Percentiles rank a stretch among this genome's conserved stretches.
Evolutionary conservation across 92 coral and sea anemone species (phyloP).

Genomic region (Galaxea fascicularis): DNA sequence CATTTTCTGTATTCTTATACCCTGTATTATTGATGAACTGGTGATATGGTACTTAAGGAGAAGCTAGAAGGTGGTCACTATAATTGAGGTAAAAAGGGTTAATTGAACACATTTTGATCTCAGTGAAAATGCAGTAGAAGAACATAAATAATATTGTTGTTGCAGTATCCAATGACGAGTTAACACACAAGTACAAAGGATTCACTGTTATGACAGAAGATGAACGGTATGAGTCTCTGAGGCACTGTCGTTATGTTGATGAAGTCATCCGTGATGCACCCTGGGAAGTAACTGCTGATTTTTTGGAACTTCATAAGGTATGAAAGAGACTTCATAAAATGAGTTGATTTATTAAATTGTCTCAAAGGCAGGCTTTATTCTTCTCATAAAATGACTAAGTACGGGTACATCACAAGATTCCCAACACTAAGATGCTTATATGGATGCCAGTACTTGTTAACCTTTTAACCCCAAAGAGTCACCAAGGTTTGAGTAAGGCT

Average conservation of each 20-base stretch:
- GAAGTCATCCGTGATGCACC: conserved; percentile 97
- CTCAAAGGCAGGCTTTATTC: no score
- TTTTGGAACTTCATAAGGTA: conserved; percentile 89
- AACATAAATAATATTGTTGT: neutral
- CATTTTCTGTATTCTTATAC: no score
- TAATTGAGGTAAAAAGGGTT: no score
- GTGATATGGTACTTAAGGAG: no score
- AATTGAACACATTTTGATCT: neutral
- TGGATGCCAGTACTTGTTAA: no score
- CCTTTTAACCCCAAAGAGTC: no score
- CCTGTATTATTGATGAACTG: no score
- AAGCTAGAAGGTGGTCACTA: no score
- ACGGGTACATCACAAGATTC: neutral
- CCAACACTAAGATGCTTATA: neutral
- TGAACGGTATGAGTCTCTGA: conserved; percentile 89
- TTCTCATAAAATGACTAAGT: neutral
- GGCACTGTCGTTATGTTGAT: conserved; percentile 96
- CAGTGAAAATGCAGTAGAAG: neutral
- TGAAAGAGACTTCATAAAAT: neutral
- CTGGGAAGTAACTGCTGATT: conserved; percentile 81
- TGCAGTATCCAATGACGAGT: conserved; percentile 86
- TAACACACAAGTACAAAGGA: conserved; percentile 92
- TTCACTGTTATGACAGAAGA: conserved; percentile 93
- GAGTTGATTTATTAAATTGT: no score
- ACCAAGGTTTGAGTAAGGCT: no score